Evolutionary conservation across 2,888 invertebrate genomes (phyloP).

Genomic region (Phanerotoma sp.): DNA sequence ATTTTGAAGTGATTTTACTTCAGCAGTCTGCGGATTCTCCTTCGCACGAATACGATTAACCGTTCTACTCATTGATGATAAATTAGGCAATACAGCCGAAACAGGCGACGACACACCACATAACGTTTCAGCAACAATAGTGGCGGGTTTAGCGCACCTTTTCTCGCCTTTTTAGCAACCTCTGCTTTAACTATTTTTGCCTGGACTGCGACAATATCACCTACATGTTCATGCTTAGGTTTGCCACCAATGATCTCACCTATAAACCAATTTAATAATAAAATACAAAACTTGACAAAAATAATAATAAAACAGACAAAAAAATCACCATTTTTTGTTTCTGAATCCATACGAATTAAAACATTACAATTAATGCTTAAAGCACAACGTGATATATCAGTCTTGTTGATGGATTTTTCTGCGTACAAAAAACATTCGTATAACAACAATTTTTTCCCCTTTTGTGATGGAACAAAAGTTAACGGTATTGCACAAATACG

Average conservation of each 20-base stretch:
- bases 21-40: background rate
- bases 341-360: too few species aligned
- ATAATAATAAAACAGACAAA: too few species aligned
- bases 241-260: too few species aligned
- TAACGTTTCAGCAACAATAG: background rate
- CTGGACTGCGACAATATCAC: background rate
- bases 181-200: background rate
- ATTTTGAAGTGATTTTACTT: background rate
- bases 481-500: background rate
- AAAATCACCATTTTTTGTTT: too few species aligned
- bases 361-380: too few species aligned
- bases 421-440: too few species aligned
- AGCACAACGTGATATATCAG: too few species aligned
- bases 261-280: too few species aligned
- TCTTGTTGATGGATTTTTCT: too few species aligned
- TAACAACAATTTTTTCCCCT: too few species aligned
- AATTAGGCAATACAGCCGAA: background rate
- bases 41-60: background rate
- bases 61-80: background rate
- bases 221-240: too few species aligned
- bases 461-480: background rate
- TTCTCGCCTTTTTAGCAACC: background rate
- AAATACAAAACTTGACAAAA: too few species aligned
- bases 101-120: background rate
- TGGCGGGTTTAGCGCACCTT: background rate